Evolutionary conservation across 2,113 vertebrate species (phyloP), one percentile per base, ranked within the genome.

Genomic region (Phoxinus phoxinus): DNA sequence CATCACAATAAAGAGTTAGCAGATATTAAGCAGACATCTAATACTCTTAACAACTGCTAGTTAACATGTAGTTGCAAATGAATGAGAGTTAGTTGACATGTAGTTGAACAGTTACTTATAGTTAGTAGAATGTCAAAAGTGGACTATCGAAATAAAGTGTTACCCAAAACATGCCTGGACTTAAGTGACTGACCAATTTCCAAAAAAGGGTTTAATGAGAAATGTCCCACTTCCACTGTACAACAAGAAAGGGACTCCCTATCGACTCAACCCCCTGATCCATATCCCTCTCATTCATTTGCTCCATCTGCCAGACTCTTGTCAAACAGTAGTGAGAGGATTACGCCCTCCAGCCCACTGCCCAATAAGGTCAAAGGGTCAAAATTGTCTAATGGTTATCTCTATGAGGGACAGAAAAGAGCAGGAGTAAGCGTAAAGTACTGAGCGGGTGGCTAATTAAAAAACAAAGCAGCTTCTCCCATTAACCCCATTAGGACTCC

Each of bases 281-380:
- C 67, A 32, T 75, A 56, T 83, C 56, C 32, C 44, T 61, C 67
- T 56, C 15, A n/a, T 72, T 86, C 27, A 73, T 72, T 69, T 27
- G 41, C 37, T 89, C 91, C 90, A 93, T 92, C 91, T 92, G 91
- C 90, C 91, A 82, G 88, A 87, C 79, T 84, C 44, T 84, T 75
- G 86, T 71, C 53, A 81, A 87, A 75, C 30, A 25, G 87, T 32
- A 35, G 67, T 65, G 72, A 61, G 61, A 11, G 80, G 61, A 82
- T 73, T 67, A n/a, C 6, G 53, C 59, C 25, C 73, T 23, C 48
- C 17, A 25, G 5, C 17, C 48, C 23, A 58, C 23, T 23, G 65
- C 32, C 85, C 83, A 85, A 81, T 9, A 8, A 76, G 90, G 92
- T 82, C 89, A 90, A 32, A 56, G 87, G 81, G 88, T 91, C 86